These are phyloP conservation scores for Pitangus sulphuratus DNA, from an alignment of 2,797 vertebrate genomes.

Conservation along the genomic window DNA sequence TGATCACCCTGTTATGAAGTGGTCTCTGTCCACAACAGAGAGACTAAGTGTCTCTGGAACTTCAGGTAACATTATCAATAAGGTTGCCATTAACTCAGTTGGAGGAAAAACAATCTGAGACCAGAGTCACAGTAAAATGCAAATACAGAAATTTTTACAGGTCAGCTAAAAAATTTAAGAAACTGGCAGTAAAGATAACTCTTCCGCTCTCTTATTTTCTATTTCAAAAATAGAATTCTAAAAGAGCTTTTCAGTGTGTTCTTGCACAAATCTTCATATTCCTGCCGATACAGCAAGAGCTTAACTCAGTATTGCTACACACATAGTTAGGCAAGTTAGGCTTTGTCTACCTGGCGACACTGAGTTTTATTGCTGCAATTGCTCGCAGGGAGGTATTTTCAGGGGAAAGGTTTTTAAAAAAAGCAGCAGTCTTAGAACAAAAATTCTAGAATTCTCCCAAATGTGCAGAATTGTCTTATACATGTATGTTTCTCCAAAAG, in stretches of 20 bases:
- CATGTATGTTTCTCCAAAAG: neutral
- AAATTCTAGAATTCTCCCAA: neutral
- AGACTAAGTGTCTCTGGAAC: neutral
- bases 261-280: neutral
- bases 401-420: neutral
- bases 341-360: neutral
- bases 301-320: neutral
- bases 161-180: neutral
- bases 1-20: neutral
- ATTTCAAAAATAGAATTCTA: neutral
- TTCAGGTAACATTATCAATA: neutral
- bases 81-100: neutral
- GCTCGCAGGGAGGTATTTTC: neutral
- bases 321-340: neutral
- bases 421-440: neutral
- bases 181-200: neutral
- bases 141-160: neutral
- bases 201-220: neutral
- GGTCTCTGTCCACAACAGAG: neutral
- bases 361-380: neutral
- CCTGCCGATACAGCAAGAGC: accelerated
- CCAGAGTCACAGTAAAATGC: neutral
- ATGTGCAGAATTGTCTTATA: neutral
- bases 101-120: neutral
- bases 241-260: neutral